These are phyloP conservation scores for Caenorhabditis wallacei DNA, from an alignment of 2,888 invertebrate species.

Conservation along the genomic window DNA sequence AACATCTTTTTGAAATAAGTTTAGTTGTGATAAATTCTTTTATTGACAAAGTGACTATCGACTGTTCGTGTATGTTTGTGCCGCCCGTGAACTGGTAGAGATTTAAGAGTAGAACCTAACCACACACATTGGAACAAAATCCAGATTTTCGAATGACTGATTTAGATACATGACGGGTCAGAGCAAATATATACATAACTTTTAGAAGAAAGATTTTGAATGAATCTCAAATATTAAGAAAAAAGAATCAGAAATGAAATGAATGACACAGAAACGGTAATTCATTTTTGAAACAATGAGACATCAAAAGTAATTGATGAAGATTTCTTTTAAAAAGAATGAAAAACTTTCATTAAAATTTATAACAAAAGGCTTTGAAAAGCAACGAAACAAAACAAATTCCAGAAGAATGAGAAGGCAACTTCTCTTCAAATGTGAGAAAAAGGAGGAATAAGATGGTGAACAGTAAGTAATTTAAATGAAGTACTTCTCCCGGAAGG, in stretches of 20 bases:
- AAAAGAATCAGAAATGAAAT: background rate
- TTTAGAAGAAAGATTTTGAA: background rate
- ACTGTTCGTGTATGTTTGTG: conserved; percentile 60
- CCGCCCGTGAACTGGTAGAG: conserved; percentile 61
- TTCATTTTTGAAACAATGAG: background rate
- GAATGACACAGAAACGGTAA: background rate
- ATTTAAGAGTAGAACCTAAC: conserved; percentile 44
- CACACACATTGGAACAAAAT: conserved; percentile 25
- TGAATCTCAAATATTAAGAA: background rate
- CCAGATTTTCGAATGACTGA: conserved; percentile 49
- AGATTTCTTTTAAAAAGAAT: background rate
- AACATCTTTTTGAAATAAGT: background rate
- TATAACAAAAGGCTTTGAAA: background rate
- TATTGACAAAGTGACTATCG: conserved; percentile 54
- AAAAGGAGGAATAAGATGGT: conserved; percentile 3
- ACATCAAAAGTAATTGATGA: background rate
- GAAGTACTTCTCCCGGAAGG: conserved; percentile 31
- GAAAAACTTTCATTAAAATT: background rate
- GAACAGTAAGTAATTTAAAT: conserved; percentile 42
- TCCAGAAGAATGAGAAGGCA: conserved; percentile 14
- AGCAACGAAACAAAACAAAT: conserved; percentile 23
- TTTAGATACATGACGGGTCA: conserved; percentile 47
- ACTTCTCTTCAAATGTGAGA: background rate
- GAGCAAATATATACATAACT: conserved; percentile 8
- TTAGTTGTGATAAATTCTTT: conserved; percentile 4